phyloP scores from a whole-genome alignment of 2,113 vertebrate genomes.

The Tenebrosternarchus preto region DNA sequence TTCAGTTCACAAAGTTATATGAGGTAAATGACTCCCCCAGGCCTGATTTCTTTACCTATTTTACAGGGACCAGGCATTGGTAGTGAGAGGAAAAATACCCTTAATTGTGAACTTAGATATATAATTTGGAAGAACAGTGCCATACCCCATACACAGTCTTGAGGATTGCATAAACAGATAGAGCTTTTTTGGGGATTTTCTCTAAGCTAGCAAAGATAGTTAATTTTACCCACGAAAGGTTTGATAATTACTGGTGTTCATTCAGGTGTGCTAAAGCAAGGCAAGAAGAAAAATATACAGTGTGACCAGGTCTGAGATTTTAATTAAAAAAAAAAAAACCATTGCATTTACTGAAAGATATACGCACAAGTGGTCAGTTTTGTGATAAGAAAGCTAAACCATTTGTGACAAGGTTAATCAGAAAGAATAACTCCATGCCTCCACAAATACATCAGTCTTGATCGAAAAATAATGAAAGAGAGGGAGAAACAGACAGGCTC shows the following conservation, averaged over 20 bases:
- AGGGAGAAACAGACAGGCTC: neutral
- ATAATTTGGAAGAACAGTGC: no score
- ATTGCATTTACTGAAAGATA: neutral
- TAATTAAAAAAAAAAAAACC: neutral
- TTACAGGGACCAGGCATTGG: neutral
- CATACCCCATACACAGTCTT: no score
- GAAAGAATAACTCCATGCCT: constrained; percentile 13
- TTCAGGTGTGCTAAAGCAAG: neutral
- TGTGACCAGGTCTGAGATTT: neutral
- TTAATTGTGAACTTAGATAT: no score
- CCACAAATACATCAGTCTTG: constrained; percentile 21
- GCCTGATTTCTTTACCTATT: no score
- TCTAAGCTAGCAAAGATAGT: no score
- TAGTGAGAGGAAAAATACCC: neutral
- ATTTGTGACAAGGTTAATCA: constrained; percentile 39
- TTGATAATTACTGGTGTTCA: neutral
- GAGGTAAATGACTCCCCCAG: neutral
- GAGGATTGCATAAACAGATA: no score
- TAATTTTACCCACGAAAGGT: neutral
- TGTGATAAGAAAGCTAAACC: neutral
- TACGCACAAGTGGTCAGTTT: neutral
- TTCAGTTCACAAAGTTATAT: neutral
- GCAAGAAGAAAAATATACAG: neutral
- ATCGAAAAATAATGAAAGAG: constrained; percentile 37
- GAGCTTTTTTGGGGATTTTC: no score